Conservation (phyloP, 1,140 invertebrate genomes). For the Platyscapa corneri region DNA sequence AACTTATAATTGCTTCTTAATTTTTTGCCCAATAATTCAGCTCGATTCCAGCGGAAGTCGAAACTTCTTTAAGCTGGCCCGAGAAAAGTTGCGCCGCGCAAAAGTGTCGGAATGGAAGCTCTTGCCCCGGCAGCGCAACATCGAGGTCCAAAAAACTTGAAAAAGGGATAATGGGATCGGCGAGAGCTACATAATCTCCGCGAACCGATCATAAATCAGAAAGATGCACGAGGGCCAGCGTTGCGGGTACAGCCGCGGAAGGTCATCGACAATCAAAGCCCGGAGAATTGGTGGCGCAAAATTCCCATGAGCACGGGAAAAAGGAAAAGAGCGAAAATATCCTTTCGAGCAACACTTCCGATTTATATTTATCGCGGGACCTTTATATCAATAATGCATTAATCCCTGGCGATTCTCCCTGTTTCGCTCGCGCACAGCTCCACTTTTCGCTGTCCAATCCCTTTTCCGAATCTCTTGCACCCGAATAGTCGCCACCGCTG, state of each 20-base stretch:
- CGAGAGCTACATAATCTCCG: background rate
- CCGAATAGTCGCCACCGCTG: too few species aligned
- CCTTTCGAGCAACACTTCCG: conserved; percentile 19
- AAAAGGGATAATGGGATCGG: background rate
- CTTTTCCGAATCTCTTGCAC: conserved; percentile 9
- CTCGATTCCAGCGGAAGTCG: background rate
- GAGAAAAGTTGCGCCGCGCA: background rate
- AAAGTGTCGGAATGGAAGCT: background rate
- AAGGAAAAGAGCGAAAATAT: conserved; percentile 17
- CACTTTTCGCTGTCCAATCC: conserved; percentile 7
- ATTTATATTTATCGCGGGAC: conserved; percentile 48
- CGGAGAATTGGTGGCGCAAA: conserved; percentile 12
- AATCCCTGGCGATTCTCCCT: conserved; percentile 17
- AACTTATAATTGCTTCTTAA: conserved; percentile 45
- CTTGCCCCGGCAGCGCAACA: background rate
- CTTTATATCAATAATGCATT: conserved; percentile 48
- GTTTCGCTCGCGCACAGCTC: background rate
- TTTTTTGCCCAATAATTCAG: conserved; percentile 32
- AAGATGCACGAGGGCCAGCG: background rate
- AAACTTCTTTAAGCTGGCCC: conserved; percentile 18
- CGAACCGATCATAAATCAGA: conserved; percentile 8
- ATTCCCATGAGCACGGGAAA: conserved; percentile 4
- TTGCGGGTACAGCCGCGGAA: background rate
- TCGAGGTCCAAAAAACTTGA: background rate
- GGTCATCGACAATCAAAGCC: conserved; percentile 30